phyloP scores from a whole-genome alignment of 2,113 vertebrate species.

The Nanger granti region DNA sequence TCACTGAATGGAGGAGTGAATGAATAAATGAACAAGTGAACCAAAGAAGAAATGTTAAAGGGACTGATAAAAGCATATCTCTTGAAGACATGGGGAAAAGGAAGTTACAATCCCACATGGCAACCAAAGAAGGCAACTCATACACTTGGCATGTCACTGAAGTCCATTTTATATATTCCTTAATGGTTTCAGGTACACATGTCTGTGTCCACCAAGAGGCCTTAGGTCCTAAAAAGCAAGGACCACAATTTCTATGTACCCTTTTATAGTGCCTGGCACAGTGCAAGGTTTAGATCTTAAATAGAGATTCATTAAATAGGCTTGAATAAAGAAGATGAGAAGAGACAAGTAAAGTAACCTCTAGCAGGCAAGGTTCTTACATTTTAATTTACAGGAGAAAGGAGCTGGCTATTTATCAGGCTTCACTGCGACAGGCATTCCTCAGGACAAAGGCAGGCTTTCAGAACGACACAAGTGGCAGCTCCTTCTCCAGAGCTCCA shows the following conservation, averaged over 20 bases:
- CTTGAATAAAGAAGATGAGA: neutral
- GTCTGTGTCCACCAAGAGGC: neutral
- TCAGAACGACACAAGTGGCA: conserved; percentile 10
- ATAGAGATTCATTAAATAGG: conserved; percentile 34
- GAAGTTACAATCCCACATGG: neutral
- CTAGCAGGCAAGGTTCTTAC: neutral
- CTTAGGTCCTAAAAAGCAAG: neutral
- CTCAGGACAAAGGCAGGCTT: conserved; percentile 54
- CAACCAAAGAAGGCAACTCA: neutral
- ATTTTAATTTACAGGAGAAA: conserved; percentile 36
- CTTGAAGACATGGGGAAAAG: neutral
- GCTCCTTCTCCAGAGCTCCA: conserved; percentile 23
- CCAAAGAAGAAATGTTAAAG: neutral
- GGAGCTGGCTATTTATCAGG: conserved; percentile 38
- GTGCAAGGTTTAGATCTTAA: neutral
- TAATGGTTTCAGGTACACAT: neutral
- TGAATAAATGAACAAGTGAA: neutral
- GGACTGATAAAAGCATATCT: neutral
- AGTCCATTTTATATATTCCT: neutral
- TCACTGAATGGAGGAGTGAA: neutral
- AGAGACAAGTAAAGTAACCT: conserved; percentile 19
- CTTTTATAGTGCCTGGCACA: neutral
- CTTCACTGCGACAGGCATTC: conserved; percentile 20
- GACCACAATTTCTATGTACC: neutral
- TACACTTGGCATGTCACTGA: neutral